Evolutionary conservation across 2,888 invertebrate genomes (phyloP).

Genomic region (Loripinus fragilis): DNA sequence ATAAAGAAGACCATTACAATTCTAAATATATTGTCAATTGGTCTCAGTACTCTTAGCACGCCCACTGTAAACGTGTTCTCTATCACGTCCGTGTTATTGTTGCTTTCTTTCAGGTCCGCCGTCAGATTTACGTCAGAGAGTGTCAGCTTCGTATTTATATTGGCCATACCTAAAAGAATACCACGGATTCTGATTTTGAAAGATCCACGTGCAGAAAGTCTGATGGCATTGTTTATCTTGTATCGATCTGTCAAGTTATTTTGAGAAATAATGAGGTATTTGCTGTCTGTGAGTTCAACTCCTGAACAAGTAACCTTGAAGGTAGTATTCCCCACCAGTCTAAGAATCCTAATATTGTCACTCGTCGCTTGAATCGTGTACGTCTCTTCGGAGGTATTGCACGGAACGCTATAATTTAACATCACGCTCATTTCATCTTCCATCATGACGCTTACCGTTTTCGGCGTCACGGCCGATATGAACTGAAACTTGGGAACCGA

Average conservation of each 20-base stretch:
- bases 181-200: not conserved
- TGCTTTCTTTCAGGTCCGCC: not conserved
- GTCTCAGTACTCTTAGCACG: constrained; percentile 51
- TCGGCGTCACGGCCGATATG: not conserved
- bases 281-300: not conserved
- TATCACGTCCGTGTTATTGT: not conserved
- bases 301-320: not conserved
- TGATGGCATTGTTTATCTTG: not conserved
- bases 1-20: constrained; percentile 78
- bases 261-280: not conserved
- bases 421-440: not conserved
- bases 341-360: not conserved
- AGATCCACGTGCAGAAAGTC: not conserved
- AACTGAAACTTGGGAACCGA: too few relatives aligned
- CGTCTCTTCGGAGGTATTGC: not conserved
- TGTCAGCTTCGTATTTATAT: not conserved
- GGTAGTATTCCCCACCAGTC: not conserved
- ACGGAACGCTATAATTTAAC: constrained; percentile 2
- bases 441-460: not conserved
- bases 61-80: constrained; percentile 26
- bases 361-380: not conserved
- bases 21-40: constrained; percentile 78
- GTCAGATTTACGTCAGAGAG: not conserved
- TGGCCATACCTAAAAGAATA: not conserved
- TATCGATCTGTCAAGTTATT: not conserved